A percentile compares a stretch with the other conserved stretches of the same genome.
Evolutionary conservation across 2,888 invertebrate species (phyloP).

Genomic region (Polydrusus cervinus): DNA sequence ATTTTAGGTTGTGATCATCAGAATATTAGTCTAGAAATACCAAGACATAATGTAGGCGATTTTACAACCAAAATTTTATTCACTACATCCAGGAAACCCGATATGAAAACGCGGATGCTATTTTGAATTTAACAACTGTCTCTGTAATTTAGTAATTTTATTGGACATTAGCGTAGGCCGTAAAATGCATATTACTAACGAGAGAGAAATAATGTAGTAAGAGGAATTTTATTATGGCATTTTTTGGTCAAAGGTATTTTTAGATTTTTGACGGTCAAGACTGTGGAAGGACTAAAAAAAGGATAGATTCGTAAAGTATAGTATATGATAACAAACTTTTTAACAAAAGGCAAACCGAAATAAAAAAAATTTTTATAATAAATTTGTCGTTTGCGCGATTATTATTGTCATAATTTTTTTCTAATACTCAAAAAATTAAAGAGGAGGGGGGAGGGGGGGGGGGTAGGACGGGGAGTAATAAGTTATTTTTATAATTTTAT

Average conservation of each 20-base stretch:
- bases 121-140: slow-evolving; percentile 40
- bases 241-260: slow-evolving; percentile 4
- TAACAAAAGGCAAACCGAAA: no score
- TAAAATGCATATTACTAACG: slow-evolving; percentile 5
- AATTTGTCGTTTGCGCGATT: no score
- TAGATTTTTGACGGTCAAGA: neutral
- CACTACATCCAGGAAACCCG: slow-evolving; percentile 41
- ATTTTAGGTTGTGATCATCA: slow-evolving; percentile 20
- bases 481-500: no score
- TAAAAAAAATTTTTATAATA: no score
- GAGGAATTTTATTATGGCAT: neutral
- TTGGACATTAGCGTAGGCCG: slow-evolving; percentile 18
- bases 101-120: slow-evolving; percentile 35
- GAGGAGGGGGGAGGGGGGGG: no score
- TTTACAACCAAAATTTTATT: slow-evolving; percentile 43
- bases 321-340: no score
- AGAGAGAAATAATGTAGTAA: neutral
- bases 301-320: no score
- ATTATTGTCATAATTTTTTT: no score
- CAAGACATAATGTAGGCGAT: slow-evolving; percentile 26
- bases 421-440: no score
- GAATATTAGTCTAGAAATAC: slow-evolving; percentile 14
- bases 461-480: no score
- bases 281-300: no score
- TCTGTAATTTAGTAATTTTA: slow-evolving; percentile 17